Evolutionary conservation across 2,797 vertebrate species (phyloP), one percentile per base, ranked within the genome.

Genomic region (Pampus argenteus): DNA sequence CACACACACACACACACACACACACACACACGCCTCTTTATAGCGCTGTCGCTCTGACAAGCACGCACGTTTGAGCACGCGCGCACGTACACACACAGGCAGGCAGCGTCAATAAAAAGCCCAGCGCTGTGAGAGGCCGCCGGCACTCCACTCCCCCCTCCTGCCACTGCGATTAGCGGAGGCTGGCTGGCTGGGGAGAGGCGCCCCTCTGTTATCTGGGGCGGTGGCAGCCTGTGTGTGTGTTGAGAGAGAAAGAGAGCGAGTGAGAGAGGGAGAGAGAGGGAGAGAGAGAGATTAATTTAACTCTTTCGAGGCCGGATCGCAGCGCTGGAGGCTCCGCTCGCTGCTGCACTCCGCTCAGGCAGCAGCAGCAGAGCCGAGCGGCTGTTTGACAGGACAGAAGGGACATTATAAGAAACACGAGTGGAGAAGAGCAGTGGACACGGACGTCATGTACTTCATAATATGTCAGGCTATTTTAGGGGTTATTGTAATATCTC

Each of bases 151-250:
- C 83, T 18, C 71, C 81, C 31, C 86, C 87, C 87, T 82, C 89
- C 87, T 90, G 87, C 88, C 88, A 90, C 91, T 88, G 89, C 91
- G 91, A 91, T 93, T 93, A 90, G 90, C 91, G 86, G 88, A 90
- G 87, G 90, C 88, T 89, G 90, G 90, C 91, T 90, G 88, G 90
- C 88, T 90, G 83, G 88, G 89, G 92, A 90, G 90, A 90, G 90
- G 90, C 91, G 89, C 91, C 90, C 91, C 91, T 92, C 91, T 91
- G 89, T 92, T 92, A 92, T 93, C 91, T 93, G 90, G 92, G 91
- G 90, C 89, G 92, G 91, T 91, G 91, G 91, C 90, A 89, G 91
- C 76, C 86, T 91, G 86, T 86, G 87, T 89, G 86, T 87, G 84
- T 69, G 79, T 60, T 25, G 74, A 49, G 78, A 47, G 68, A 25